These are phyloP conservation scores for Monoplex corrugatus DNA, from an alignment of 2,888 invertebrate genomes.

Conservation along the genomic window DNA sequence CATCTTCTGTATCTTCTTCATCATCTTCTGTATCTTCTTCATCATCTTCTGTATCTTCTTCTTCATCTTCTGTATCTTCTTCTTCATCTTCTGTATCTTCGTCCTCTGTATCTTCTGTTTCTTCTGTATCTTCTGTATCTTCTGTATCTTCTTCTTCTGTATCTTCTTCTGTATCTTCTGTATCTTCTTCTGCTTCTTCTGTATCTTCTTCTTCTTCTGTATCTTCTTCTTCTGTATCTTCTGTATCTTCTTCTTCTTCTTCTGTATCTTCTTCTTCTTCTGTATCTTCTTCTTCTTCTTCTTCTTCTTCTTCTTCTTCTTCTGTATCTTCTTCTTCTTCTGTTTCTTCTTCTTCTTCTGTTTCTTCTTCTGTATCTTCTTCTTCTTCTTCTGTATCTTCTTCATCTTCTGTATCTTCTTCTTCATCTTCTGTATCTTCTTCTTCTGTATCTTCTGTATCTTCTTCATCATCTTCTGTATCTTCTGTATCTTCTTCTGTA, in stretches of 20 bases:
- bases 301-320: background rate
- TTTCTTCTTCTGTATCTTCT: background rate
- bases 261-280: background rate
- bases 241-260: background rate
- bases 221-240: background rate
- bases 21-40: background rate
- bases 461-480: background rate
- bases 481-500: background rate
- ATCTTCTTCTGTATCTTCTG: background rate
- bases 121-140: background rate
- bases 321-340: background rate
- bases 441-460: background rate
- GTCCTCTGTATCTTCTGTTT: background rate
- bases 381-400: background rate
- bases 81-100: background rate
- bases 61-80: background rate
- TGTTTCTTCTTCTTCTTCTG: background rate
- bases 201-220: background rate
- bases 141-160: background rate
- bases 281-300: background rate
- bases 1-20: background rate
- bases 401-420: background rate
- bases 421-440: background rate
- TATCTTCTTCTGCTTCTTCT: background rate
- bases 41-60: background rate